Percentiles rank a stretch among this genome's conserved stretches.
Conservation (phyloP, 1,140 invertebrate genomes). For the Vanessa atalanta region DNA sequence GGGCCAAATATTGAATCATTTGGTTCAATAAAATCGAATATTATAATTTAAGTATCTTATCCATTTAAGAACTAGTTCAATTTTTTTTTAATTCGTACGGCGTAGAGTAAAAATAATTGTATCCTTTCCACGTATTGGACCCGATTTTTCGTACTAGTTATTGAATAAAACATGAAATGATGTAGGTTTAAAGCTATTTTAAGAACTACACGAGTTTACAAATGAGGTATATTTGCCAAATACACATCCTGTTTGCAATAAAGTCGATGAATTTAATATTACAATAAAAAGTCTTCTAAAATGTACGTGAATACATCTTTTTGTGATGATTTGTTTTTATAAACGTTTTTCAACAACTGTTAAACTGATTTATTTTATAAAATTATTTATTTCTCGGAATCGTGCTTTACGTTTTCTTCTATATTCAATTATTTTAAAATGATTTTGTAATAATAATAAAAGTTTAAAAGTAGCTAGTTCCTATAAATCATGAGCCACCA, state of each 20-base stretch:
- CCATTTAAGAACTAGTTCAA: background rate
- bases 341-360: too few species aligned
- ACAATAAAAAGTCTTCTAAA: background rate
- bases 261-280: background rate
- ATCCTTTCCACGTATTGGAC: background rate
- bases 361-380: too few species aligned
- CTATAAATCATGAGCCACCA: too few species aligned
- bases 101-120: background rate
- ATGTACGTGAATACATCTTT: background rate
- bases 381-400: too few species aligned
- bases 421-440: too few species aligned
- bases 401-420: too few species aligned
- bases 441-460: too few species aligned
- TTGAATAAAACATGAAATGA: slow-evolving; percentile 29
- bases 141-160: slow-evolving; percentile 4
- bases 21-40: too few species aligned
- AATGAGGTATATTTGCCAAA: background rate
- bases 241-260: slow-evolving; percentile 1
- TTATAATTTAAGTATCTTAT: background rate
- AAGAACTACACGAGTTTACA: background rate
- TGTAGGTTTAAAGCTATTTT: slow-evolving; percentile 17
- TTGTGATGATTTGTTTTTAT: too few species aligned
- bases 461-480: too few species aligned
- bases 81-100: background rate
- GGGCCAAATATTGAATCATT: too few species aligned